Evolutionary conservation across 2,797 vertebrate species (phyloP).

Genomic region (Microcaecilia unicolor): DNA sequence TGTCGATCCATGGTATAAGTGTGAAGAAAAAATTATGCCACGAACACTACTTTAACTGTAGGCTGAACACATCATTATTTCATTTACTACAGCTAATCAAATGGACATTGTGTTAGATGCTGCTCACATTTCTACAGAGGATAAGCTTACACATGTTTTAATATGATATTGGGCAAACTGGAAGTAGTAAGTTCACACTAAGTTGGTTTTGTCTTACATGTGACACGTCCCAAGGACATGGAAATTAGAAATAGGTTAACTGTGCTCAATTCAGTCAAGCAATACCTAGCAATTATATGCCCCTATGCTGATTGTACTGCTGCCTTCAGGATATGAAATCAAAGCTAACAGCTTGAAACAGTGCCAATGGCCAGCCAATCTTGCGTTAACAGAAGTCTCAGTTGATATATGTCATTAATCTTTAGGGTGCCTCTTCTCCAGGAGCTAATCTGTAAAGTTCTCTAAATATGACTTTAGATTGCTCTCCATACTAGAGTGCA

Average conservation of each 20-base stretch:
- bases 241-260: constrained; percentile 16
- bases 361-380: constrained; percentile 4
- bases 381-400: constrained; percentile 11
- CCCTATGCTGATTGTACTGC: constrained; percentile 13
- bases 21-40: neutral
- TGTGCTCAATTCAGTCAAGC: constrained; percentile 4
- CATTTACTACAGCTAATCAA: no score
- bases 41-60: no score
- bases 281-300: constrained; percentile 6
- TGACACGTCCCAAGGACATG: constrained; percentile 9
- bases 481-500: no score
- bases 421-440: constrained; percentile 7
- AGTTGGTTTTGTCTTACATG: neutral
- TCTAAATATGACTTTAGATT: constrained; percentile 1
- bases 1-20: neutral
- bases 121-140: no score
- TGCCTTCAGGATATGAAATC: constrained; percentile 19
- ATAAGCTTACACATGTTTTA: no score
- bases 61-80: no score
- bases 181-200: neutral
- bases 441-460: constrained; percentile 8
- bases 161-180: neutral
- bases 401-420: constrained; percentile 18
- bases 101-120: no score
- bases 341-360: constrained; percentile 24